Percentiles rank a stretch among this genome's conserved stretches.
phyloP scores from a whole-genome alignment of 2,113 vertebrate species.

The Ctenomys sociabilis region DNA sequence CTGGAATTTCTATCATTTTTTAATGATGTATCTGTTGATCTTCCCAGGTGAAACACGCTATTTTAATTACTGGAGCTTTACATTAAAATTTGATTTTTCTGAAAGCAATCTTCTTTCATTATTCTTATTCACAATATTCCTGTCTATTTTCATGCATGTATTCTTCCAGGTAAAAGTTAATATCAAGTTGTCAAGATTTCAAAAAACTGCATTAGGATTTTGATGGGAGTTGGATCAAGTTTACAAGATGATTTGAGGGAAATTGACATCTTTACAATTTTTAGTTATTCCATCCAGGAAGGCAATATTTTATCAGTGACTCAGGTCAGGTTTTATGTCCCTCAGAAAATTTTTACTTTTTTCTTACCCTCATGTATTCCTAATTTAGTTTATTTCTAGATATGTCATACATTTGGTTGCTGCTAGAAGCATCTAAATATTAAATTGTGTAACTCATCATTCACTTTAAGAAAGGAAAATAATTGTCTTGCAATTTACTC shows the following conservation, averaged over 20 bases:
- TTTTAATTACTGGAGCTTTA: slow-evolving; percentile 61
- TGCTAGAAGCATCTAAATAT: neutral
- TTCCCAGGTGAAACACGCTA: neutral
- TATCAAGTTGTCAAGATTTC: slow-evolving; percentile 70
- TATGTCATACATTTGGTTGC: slow-evolving; percentile 14
- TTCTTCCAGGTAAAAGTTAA: slow-evolving; percentile 66
- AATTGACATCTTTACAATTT: slow-evolving; percentile 52
- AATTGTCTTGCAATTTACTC: neutral
- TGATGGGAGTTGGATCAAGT: slow-evolving; percentile 37
- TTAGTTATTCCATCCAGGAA: slow-evolving; percentile 47
- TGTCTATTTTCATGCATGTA: slow-evolving; percentile 56
- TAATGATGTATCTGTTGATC: slow-evolving; percentile 29
- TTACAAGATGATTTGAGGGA: slow-evolving; percentile 35
- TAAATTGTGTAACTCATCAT: neutral
- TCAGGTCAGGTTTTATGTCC: slow-evolving; percentile 10
- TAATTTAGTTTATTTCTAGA: neutral
- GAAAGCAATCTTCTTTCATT: slow-evolving; percentile 42
- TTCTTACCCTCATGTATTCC: neutral
- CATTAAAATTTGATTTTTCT: slow-evolving; percentile 53
- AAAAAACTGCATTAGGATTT: slow-evolving; percentile 52
- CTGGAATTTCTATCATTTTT: slow-evolving; percentile 38
- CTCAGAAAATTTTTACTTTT: slow-evolving; percentile 22
- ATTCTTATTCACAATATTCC: slow-evolving; percentile 48
- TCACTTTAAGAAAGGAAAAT: slow-evolving; percentile 21
- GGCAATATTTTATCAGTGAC: neutral